Percentiles rank a stretch among this genome's conserved stretches.
Evolutionary conservation across 2,888 invertebrate genomes (phyloP).

Genomic region (Eledone cirrhosa): DNA sequence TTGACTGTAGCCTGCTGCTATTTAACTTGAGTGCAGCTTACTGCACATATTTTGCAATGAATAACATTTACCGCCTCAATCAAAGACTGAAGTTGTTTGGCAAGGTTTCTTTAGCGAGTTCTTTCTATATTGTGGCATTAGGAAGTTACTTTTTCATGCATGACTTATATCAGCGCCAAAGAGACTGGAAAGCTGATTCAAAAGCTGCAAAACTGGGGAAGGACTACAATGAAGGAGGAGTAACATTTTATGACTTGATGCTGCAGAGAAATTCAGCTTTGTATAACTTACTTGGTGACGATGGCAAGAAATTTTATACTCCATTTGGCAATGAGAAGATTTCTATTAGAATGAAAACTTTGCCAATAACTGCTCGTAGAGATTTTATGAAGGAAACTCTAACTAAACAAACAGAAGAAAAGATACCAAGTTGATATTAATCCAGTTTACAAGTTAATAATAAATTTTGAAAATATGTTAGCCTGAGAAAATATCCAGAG

Average conservation of each 20-base stretch:
- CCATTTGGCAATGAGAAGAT: conserved; percentile 37
- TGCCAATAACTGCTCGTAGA: conserved; percentile 28
- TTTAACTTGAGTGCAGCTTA: conserved; percentile 54
- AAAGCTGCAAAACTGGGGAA: conserved; percentile 72
- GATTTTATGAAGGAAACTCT: conserved; percentile 22
- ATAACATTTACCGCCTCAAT: conserved; percentile 71
- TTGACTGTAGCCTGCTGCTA: conserved; percentile 72
- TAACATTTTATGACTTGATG: conserved; percentile 79
- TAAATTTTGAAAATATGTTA: too few relatives aligned
- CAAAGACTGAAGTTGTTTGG: conserved; percentile 69
- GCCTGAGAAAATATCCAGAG: too few relatives aligned
- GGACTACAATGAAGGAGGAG: conserved; percentile 77
- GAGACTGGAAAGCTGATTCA: conserved; percentile 75
- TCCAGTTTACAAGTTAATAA: too few relatives aligned
- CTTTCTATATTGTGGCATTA: conserved; percentile 72
- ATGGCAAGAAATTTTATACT: conserved; percentile 66
- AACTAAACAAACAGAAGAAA: background rate
- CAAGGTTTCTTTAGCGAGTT: conserved; percentile 70
- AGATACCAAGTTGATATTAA: too few relatives aligned
- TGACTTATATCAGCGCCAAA: conserved; percentile 74
- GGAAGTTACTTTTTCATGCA: conserved; percentile 75
- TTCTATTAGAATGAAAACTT: conserved; percentile 24
- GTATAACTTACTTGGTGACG: conserved; percentile 74
- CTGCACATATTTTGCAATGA: conserved; percentile 70
- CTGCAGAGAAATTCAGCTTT: conserved; percentile 79